Evolutionary conservation across 2,888 invertebrate genomes (phyloP).

Genomic region (Scrobipalpa costella): DNA sequence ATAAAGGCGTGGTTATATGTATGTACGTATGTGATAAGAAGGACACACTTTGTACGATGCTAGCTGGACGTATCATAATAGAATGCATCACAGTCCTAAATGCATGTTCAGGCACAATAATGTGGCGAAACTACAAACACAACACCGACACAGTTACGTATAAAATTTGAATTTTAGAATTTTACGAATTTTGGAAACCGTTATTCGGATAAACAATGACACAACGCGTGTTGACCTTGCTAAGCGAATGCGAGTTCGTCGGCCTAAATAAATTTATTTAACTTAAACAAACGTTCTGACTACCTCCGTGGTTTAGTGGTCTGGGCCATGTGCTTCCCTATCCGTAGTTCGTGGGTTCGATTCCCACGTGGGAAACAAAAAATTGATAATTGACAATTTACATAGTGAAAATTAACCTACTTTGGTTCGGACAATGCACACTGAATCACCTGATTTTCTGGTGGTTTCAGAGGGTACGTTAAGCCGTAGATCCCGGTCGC

Average conservation of each 20-base stretch:
- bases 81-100: neutral
- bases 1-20: no score
- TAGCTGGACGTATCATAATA: neutral
- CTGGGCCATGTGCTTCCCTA: no score
- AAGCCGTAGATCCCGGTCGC: no score
- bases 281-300: constrained; percentile 29
- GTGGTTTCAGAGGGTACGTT: no score
- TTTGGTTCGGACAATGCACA: no score
- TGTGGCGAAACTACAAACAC: constrained; percentile 15
- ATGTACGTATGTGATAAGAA: no score
- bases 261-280: constrained; percentile 35
- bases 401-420: no score
- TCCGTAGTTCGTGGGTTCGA: no score
- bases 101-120: neutral
- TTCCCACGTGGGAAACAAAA: no score
- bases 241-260: constrained; percentile 52
- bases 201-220: constrained; percentile 20
- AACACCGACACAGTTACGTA: constrained; percentile 19
- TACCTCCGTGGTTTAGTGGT: no score
- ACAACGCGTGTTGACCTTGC: constrained; percentile 39
- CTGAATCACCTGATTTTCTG: no score
- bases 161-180: constrained; percentile 26
- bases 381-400: no score
- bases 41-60: neutral
- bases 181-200: constrained; percentile 26